Base-by-base conservation (phyloP, 2,888 invertebrate species). In the Schrankia costaestrigalis region DNA sequence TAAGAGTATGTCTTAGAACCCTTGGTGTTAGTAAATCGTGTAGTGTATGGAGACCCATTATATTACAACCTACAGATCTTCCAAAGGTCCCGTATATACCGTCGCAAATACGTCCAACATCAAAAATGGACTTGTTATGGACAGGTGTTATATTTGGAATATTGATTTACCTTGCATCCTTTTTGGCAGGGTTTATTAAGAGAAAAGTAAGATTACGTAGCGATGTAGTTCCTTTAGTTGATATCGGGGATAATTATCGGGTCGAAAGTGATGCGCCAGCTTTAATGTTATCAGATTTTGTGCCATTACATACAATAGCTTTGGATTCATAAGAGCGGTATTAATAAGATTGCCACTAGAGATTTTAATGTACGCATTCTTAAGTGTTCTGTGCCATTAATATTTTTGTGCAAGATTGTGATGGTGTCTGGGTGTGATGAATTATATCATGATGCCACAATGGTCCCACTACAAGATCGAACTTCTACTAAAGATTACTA, bases 181-280 rank as follows among this genome's bases (percentile, higher is more conserved):
- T 63, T 11, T 23, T 64, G 1, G 35, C 71, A 2, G 75, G 76
- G 51, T 46, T 63, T 8, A 70, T 42, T 13, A 48, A 25, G 19
- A 54, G 38, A 11, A 31, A 10, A 5, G 13, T 19, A 10, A 15
- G 5, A 11, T n/a, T 25, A 29, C 49, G 41, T 26, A 59, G 35
- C 27, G 81, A 83, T 44, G 52, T 59, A 35, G 49, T 68, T 15
- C 72, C 74, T n/a, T 52, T 85, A 35, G 57, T 84, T 4, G 75
- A 79, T 32, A 53, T 42, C 12, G 60, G 60, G 1, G 62, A 66
- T 10, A 61, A 52, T 14, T 49, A 56, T 26, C 41, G 51, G 11
- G 63, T 55, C 31, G 78, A 77, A 37, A 75, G 65, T 23, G 78
- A 78, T 8, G 72, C 81, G 0, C 78, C 81, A 5, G 63, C 44